Conservation (phyloP, 1,140 invertebrate species). For the Archivesica marissinica region DNA sequence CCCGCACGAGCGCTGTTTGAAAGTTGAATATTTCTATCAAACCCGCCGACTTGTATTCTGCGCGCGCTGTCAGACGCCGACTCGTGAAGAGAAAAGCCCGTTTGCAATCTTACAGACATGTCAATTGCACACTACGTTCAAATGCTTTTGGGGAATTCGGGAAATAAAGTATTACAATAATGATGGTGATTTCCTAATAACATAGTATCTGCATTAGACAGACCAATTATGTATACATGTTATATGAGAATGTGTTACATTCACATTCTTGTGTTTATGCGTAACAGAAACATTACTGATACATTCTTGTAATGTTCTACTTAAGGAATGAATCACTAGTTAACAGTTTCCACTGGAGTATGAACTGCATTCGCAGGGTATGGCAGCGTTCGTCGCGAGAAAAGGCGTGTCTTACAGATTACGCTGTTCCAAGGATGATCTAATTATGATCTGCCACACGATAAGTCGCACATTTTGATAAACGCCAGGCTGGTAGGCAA, state of each 20-base stretch:
- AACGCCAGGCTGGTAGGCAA: no score
- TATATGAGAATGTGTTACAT: no score
- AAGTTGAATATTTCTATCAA: slow-evolving; percentile 34
- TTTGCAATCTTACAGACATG: not conserved
- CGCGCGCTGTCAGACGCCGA: not conserved
- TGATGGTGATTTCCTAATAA: not conserved
- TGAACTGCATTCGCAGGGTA: not conserved
- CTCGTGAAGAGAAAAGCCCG: slow-evolving; percentile 1
- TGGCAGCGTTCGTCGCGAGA: no score
- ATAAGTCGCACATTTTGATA: no score
- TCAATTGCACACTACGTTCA: slow-evolving; percentile 26
- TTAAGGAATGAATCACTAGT: no score
- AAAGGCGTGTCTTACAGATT: no score
- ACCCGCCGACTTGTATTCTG: slow-evolving; percentile 24
- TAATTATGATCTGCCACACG: no score
- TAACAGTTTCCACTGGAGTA: not conserved
- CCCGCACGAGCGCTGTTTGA: slow-evolving; percentile 36
- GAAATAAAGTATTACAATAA: slow-evolving; percentile 29
- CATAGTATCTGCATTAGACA: not conserved
- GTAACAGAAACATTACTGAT: not conserved
- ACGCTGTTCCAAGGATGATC: no score
- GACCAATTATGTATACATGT: not conserved
- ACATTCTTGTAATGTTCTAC: no score
- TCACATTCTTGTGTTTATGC: not conserved
- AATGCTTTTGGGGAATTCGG: slow-evolving; percentile 30